Evolutionary conservation across 1,140 invertebrate species (phyloP).

Genomic region (Aphis gossypii): DNA sequence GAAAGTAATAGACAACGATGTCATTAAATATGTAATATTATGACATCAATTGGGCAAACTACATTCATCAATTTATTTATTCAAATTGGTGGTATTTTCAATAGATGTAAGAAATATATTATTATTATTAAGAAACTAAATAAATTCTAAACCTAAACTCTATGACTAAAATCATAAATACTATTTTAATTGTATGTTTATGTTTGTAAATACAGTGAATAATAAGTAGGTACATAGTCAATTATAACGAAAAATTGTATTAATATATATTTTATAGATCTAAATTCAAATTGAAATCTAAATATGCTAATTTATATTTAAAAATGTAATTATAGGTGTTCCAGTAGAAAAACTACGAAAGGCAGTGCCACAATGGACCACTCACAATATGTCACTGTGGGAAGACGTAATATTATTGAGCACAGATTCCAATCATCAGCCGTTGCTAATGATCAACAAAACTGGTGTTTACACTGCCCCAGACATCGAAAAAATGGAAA

Average conservation of each 20-base stretch:
- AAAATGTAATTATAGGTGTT: constrained; percentile 15
- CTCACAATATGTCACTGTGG: constrained; percentile 38
- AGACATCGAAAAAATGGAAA: constrained; percentile 57
- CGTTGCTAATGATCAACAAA: constrained; percentile 31
- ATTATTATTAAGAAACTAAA: no score
- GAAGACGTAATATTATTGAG: constrained; percentile 40
- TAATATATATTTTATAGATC: no score
- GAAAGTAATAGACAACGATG: not conserved
- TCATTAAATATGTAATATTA: no score
- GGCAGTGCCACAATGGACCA: constrained; percentile 14
- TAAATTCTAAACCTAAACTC: not conserved
- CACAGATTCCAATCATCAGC: not conserved
- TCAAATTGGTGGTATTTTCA: not conserved
- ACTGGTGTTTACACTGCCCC: constrained; percentile 12
- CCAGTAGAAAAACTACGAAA: constrained; percentile 1
- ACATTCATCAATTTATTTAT: not conserved
- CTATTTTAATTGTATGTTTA: not conserved
- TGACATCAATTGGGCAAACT: not conserved
- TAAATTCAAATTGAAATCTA: no score
- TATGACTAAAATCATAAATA: not conserved
- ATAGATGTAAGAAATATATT: not conserved
- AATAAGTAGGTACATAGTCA: no score
- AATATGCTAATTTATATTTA: no score
- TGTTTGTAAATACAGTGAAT: no score
- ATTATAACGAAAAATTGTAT: no score